Percentiles rank a stretch among this genome's conserved stretches.
These are phyloP conservation scores for Phoxinus phoxinus DNA, from an alignment of 2,113 vertebrate genomes.

Conservation along the genomic window DNA sequence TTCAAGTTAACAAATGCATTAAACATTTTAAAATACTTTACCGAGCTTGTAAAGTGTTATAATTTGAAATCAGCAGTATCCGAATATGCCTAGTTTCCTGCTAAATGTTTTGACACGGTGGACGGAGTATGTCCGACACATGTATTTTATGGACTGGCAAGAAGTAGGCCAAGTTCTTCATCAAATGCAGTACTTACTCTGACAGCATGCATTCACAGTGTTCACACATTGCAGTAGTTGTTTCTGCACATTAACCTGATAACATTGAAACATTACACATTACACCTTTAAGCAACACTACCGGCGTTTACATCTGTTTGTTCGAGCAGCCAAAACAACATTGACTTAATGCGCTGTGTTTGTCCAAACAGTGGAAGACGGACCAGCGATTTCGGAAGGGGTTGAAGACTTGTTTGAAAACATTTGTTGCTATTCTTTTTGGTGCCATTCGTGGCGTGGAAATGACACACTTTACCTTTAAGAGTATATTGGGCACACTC, in stretches of 20 bases:
- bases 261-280: background rate
- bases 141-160: background rate
- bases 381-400: background rate
- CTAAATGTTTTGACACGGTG: background rate
- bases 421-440: background rate
- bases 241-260: background rate
- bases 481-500: conserved; percentile 16
- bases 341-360: background rate
- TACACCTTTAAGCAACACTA: background rate
- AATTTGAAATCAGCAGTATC: background rate
- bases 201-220: background rate
- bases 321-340: background rate
- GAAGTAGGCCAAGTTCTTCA: background rate
- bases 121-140: background rate
- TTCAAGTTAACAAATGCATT: background rate
- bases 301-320: background rate
- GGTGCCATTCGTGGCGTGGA: background rate
- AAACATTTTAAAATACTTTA: background rate
- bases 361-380: background rate
- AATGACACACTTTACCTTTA: background rate
- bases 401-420: background rate
- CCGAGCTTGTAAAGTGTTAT: background rate
- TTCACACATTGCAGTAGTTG: background rate
- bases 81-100: background rate
- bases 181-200: background rate